phyloP scores from a whole-genome alignment of 2,797 vertebrate species.

The Sarcoramphus papa region DNA sequence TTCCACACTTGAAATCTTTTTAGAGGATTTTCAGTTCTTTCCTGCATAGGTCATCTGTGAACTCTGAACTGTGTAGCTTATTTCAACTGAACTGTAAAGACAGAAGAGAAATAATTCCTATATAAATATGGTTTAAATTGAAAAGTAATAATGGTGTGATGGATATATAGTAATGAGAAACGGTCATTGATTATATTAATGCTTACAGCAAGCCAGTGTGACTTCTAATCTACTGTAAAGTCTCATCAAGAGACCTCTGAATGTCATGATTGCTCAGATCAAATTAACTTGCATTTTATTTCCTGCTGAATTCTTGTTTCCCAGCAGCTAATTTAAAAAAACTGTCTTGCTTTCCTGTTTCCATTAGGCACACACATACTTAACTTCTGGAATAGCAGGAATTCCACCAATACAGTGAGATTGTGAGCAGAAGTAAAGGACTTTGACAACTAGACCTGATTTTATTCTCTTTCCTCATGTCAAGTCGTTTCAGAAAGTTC shows the following conservation, averaged over 20 bases:
- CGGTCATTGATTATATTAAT: not conserved
- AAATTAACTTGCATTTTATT: not conserved
- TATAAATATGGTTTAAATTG: not conserved
- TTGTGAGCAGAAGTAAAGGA: not conserved
- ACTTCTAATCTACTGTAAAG: not conserved
- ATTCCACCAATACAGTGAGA: not conserved
- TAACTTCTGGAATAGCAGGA: not conserved
- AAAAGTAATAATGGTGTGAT: not conserved
- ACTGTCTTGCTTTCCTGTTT: not conserved
- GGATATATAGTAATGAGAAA: not conserved
- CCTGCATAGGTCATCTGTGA: not conserved
- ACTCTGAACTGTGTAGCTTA: not conserved
- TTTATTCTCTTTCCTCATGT: not conserved
- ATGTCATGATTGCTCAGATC: not conserved
- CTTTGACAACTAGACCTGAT: not conserved
- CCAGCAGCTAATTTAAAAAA: not conserved
- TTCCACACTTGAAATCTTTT: not conserved
- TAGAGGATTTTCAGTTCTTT: not conserved
- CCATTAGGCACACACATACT: not conserved
- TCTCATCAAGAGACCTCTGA: not conserved
- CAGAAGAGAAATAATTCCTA: not conserved
- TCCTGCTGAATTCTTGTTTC: not conserved
- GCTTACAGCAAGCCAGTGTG: not conserved
- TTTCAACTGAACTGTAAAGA: not conserved
- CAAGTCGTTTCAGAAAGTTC: not conserved